phyloP scores from a whole-genome alignment of 92 coral and sea anemone species.

The Meandrina meandrites region DNA sequence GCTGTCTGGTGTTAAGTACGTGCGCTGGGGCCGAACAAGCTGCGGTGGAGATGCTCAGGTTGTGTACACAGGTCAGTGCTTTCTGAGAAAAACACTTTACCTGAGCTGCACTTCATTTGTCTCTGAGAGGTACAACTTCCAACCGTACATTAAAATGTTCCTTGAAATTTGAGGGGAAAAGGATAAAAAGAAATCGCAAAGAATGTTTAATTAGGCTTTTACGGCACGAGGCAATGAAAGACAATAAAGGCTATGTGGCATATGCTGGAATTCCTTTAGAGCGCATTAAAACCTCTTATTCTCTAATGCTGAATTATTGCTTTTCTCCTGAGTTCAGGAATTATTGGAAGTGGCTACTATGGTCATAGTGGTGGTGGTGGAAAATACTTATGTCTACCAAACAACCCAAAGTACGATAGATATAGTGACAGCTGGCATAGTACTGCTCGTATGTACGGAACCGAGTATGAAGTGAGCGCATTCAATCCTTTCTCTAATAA shows the following conservation, averaged over 20 bases:
- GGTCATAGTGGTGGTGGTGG: conserved; percentile 42
- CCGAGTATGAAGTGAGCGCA: conserved; percentile 47
- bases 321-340: conserved; percentile 26
- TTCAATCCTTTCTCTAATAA: conserved; percentile 43
- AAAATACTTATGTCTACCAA: conserved; percentile 52
- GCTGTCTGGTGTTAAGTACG: conserved; percentile 53
- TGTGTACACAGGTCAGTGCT: conserved; percentile 55
- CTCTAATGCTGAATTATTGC: neutral
- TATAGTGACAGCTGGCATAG: conserved; percentile 23
- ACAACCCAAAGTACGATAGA: conserved; percentile 45
- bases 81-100: no score
- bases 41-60: conserved; percentile 52
- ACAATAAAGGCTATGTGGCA: no score
- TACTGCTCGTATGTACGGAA: conserved; percentile 42
- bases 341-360: conserved; percentile 49
- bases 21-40: conserved; percentile 72
- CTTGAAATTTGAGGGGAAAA: no score
- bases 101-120: no score
- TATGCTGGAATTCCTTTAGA: no score
- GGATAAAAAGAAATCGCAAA: no score
- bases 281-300: neutral
- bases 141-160: no score
- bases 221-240: no score
- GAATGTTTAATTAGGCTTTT: no score
- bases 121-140: no score